phyloP scores from a whole-genome alignment of 2,797 vertebrate species.

The Phoxinus dragarum region DNA sequence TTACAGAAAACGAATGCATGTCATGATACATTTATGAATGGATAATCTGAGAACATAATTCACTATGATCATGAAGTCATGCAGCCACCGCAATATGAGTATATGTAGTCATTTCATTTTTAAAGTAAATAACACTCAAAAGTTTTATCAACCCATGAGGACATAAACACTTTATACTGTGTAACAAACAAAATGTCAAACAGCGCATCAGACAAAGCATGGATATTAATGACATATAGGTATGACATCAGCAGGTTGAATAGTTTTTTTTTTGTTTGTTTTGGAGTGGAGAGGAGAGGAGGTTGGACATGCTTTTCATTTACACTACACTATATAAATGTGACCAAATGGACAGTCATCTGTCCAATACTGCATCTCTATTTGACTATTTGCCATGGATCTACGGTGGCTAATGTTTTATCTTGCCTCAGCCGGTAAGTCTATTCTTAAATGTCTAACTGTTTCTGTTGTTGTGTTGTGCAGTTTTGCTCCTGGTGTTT shows the following conservation, averaged over 20 bases:
- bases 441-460: background rate
- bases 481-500: background rate
- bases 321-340: background rate
- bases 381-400: constrained; percentile 4
- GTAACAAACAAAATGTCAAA: background rate
- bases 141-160: background rate
- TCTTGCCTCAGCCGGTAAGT: constrained; percentile 42
- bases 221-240: background rate
- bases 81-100: background rate
- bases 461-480: background rate
- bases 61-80: background rate
- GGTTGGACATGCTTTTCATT: background rate
- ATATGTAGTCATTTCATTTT: background rate
- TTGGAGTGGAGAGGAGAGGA: background rate
- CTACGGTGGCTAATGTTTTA: constrained; percentile 14
- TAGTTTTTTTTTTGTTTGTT: background rate
- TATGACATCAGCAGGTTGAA: background rate
- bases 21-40: no score
- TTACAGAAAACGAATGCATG: background rate
- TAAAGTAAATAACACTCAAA: background rate
- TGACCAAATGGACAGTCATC: background rate
- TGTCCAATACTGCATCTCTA: background rate
- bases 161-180: background rate
- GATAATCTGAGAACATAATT: background rate
- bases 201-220: background rate